These are phyloP conservation scores for Falco naumanni DNA, from an alignment of 2,797 vertebrate species.

Conservation along the genomic window DNA sequence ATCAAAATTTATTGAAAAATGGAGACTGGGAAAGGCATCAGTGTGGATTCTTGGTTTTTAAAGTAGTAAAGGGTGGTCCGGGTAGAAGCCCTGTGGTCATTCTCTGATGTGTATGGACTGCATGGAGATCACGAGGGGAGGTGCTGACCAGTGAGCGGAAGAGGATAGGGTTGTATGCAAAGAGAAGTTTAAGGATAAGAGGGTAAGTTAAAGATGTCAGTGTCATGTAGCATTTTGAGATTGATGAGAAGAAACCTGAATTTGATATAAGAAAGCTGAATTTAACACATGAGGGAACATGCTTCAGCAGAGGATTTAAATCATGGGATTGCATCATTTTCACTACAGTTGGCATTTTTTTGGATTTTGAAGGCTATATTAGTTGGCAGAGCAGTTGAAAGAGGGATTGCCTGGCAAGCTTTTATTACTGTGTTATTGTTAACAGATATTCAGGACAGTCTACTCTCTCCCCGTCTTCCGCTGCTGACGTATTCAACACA, in stretches of 20 bases:
- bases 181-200: not conserved
- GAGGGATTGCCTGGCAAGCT: not conserved
- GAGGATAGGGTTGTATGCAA: fast-evolving
- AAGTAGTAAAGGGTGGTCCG: not conserved
- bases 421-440: not conserved
- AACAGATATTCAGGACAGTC: constrained; percentile 84
- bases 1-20: not conserved
- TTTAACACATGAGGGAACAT: not conserved
- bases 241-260: not conserved
- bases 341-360: not conserved
- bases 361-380: not conserved
- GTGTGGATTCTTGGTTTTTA: not conserved
- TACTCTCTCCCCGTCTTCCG: constrained; percentile 81
- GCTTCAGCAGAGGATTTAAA: not conserved
- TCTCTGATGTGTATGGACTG: fast-evolving
- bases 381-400: not conserved
- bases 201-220: not conserved
- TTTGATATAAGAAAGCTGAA: not conserved
- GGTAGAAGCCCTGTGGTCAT: not conserved
- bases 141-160: not conserved
- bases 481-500: constrained; percentile 72
- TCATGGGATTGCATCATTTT: not conserved
- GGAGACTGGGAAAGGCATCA: no score
- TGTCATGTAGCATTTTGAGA: not conserved
- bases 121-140: not conserved